Base-by-base conservation (phyloP, 2,888 invertebrate species). In the Acleris cristana region DNA sequence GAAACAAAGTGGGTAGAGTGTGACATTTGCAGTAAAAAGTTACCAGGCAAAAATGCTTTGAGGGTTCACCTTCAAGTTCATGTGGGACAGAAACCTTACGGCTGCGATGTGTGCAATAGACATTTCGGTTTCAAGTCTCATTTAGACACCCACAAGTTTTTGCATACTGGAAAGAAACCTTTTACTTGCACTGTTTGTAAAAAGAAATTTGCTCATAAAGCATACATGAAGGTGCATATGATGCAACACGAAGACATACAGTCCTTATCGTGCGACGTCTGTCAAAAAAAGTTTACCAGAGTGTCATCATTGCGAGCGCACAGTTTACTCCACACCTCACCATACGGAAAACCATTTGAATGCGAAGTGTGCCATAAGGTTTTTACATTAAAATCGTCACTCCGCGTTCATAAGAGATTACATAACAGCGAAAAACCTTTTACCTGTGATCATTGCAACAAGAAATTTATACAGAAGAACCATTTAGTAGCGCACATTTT, bases 341-440 rank as follows among this genome's bases (percentile, higher is more conserved):
- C 21, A 12, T 6, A 19, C 3, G 63, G 63, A 8, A 56, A 49
- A 34, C 56, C 56, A 5, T 63, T 55, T 10, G 6, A 16, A 1
- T 63, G 63, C 14, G 48, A 63, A 6, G 19, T 63, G 5, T 56
- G 63, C 16, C 6, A 56, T n/a, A 63, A 63, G 1, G 3, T 8
- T 0, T 63, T 56, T 49, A 55, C 54, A 14, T 16, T 56, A 4
- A 56, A 63, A 45, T 56, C 54, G 1, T 63, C 56, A 0, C 55
- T 56, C 0, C 45, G 56, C 0, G 54, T 56, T 1, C 63, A 63
- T 30, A 56, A 26, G 16, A 21, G 26, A 4, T 10, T 49, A 14
- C 63, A 63, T 16, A 63, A 23, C n/a, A 56, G 55, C 12, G 63
- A 63, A 3, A 56, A 34, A 63, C 63, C 49, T 4, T 63, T 49